Evolutionary conservation across 2,797 vertebrate genomes (phyloP).

Genomic region (Apogon hyalosoma): DNA sequence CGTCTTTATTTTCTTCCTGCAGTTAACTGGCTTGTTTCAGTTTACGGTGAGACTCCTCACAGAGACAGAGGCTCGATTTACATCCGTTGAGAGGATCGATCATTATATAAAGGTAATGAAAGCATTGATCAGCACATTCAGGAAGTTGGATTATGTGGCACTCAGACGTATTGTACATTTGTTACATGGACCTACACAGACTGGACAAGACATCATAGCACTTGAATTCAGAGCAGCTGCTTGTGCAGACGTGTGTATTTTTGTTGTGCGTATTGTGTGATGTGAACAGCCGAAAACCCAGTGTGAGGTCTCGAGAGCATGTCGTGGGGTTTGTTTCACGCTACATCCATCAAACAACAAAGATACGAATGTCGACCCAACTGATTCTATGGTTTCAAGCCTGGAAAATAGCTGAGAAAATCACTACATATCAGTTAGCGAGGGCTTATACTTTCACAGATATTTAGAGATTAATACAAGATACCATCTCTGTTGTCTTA

Average conservation of each 20-base stretch:
- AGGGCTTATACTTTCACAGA: constrained; percentile 39
- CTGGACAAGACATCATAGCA: constrained; percentile 8
- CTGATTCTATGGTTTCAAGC: constrained; percentile 35
- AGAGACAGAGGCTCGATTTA: constrained; percentile 89
- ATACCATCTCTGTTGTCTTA: constrained; percentile 47
- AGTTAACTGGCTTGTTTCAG: constrained; percentile 88
- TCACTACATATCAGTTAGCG: constrained; percentile 38
- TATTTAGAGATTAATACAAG: constrained; percentile 63
- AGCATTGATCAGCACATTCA: constrained; percentile 30
- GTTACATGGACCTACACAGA: constrained; percentile 4
- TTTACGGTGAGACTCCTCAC: constrained; percentile 81
- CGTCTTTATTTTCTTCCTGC: constrained; percentile 34
- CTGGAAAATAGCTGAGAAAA: constrained; percentile 53
- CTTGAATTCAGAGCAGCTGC: constrained; percentile 11
- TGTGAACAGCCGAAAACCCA: constrained; percentile 39
- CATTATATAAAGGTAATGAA: constrained; percentile 89
- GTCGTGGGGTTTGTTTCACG: constrained; percentile 56
- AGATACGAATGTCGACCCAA: constrained; percentile 35
- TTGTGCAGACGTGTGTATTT: background rate
- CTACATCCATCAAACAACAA: constrained; percentile 50
- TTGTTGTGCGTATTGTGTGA: constrained; percentile 14
- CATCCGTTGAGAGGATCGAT: constrained; percentile 87
- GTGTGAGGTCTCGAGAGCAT: constrained; percentile 47
- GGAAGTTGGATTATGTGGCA: constrained; percentile 29
- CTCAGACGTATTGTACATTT: constrained; percentile 1